A percentile compares a stretch with the other conserved stretches of the same genome.
These are phyloP conservation scores for Dendroctonus valens DNA, from an alignment of 1,140 invertebrate genomes.

Conservation along the genomic window DNA sequence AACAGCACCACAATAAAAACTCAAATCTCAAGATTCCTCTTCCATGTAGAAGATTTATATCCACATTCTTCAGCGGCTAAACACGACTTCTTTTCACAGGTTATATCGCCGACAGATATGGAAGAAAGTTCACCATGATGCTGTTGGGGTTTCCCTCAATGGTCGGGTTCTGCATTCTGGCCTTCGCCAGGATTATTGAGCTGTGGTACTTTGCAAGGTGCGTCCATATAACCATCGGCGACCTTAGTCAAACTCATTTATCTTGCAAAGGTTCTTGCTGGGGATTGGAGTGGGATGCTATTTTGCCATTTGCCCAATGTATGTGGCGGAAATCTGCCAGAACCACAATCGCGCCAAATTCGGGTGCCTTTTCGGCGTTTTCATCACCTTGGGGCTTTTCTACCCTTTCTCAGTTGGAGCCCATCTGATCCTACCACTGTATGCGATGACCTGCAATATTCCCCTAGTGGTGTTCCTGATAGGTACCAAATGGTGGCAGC, in stretches of 20 bases:
- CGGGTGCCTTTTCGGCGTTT: constrained; percentile 39
- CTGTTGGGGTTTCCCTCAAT: constrained; percentile 47
- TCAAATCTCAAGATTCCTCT: no score
- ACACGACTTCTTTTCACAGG: constrained; percentile 38
- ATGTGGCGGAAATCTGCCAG: constrained; percentile 55
- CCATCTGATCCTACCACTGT: constrained; percentile 55
- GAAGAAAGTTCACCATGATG: constrained; percentile 52
- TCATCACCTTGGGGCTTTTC: constrained; percentile 37
- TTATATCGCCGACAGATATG: constrained; percentile 48
- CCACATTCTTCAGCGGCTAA: no score
- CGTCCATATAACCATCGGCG: background rate
- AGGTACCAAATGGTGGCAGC: constrained; percentile 9
- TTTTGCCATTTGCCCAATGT: constrained; percentile 55
- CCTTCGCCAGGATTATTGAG: constrained; percentile 25
- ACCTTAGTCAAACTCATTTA: no score
- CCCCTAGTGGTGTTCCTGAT: constrained; percentile 55
- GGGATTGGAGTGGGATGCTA: constrained; percentile 53
- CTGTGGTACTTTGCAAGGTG: constrained; percentile 30
- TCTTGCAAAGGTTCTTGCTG: constrained; percentile 42
- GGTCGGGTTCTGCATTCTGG: constrained; percentile 26
- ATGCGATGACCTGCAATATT: constrained; percentile 53
- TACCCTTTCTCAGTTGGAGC: constrained; percentile 60
- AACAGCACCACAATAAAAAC: background rate
- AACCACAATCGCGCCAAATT: constrained; percentile 37
- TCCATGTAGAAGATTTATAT: no score